phyloP scores from a whole-genome alignment of 2,113 vertebrate species.

The Panthera leo region DNA sequence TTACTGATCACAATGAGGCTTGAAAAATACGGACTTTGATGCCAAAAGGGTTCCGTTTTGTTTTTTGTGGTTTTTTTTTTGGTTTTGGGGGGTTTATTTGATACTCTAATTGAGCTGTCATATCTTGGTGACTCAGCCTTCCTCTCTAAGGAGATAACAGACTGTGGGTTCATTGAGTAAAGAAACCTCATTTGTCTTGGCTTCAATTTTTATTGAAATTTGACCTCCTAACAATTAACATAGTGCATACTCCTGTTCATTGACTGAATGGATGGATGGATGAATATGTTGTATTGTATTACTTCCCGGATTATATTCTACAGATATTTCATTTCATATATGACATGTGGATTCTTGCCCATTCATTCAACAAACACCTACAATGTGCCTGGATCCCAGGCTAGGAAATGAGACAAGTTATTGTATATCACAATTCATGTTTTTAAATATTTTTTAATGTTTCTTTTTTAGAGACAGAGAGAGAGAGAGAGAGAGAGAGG shows the following conservation, averaged over 20 bases:
- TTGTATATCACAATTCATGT: background rate
- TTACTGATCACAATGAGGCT: background rate
- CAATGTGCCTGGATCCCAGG: background rate
- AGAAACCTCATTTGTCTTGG: background rate
- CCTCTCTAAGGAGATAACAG: background rate
- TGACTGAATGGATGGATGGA: background rate
- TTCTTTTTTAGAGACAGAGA: too few relatives aligned
- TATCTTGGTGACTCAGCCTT: background rate
- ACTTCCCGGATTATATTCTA: background rate
- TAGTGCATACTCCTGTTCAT: background rate
- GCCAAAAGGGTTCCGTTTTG: background rate
- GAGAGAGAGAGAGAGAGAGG: too few relatives aligned
- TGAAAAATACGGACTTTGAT: background rate
- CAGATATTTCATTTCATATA: background rate
- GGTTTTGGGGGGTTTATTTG: background rate
- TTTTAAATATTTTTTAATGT: background rate
- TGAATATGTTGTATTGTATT: background rate
- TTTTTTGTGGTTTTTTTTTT: too few relatives aligned
- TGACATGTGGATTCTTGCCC: background rate
- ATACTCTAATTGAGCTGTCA: background rate
- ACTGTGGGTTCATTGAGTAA: background rate
- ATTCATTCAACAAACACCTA: background rate
- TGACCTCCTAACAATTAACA: background rate
- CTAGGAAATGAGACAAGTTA: background rate
- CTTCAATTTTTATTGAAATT: background rate